A percentile compares a stretch with the other conserved stretches of the same genome.
Evolutionary conservation across 2,113 vertebrate species (phyloP).

Genomic region (Geococcyx californianus): DNA sequence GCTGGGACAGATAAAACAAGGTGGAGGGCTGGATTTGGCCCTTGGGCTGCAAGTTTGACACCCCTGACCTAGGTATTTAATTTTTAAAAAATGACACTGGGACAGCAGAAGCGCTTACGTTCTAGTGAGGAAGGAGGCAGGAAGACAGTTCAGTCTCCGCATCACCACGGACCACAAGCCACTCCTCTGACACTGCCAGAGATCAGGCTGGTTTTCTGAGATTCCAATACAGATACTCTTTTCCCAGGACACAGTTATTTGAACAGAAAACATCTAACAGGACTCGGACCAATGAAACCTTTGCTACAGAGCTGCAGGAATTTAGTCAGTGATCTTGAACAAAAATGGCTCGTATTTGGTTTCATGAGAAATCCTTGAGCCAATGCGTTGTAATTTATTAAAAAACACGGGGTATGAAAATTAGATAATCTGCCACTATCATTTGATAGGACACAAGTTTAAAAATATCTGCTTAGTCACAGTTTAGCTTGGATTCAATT

Average conservation of each 20-base stretch:
- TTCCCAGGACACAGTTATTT: neutral
- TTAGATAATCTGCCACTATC: neutral
- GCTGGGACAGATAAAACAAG: no score
- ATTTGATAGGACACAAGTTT: neutral
- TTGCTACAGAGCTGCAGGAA: neutral
- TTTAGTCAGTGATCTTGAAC: neutral
- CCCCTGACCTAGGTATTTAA: neutral
- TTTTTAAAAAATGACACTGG: neutral
- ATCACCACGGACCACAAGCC: neutral
- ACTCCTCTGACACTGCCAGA: neutral
- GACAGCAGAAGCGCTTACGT: neutral
- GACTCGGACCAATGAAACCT: neutral
- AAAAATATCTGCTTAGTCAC: neutral
- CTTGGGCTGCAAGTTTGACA: no score
- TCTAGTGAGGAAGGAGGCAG: neutral
- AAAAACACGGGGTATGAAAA: neutral
- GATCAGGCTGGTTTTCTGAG: neutral
- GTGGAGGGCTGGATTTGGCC: no score
- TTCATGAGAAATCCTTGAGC: neutral
- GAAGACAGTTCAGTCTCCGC: neutral
- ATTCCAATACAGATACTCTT: neutral
- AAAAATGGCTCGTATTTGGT: rapidly evolving
- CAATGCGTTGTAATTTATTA: neutral
- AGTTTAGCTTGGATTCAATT: neutral
- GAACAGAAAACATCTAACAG: neutral